phyloP scores from a whole-genome alignment of 2,797 vertebrate species.

The Leptoclinus maculatus region DNA sequence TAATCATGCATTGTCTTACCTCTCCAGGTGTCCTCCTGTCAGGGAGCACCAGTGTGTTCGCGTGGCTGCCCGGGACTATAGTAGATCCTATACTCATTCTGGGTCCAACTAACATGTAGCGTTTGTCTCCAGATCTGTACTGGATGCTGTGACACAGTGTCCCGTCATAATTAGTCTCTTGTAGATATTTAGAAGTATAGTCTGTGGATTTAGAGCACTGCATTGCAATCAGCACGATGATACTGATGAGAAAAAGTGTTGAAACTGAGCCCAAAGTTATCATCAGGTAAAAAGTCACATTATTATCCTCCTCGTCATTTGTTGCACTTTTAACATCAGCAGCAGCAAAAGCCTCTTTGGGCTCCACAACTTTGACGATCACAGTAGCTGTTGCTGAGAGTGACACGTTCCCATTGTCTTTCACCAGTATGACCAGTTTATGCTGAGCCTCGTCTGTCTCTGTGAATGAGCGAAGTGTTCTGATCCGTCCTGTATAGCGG shows the following conservation, averaged over 20 bases:
- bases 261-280: too few species aligned
- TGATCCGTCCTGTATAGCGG: slow-evolving; percentile 58
- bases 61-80: slow-evolving; percentile 64
- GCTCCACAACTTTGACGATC: too few species aligned
- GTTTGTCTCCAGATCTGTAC: slow-evolving; percentile 65
- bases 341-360: too few species aligned
- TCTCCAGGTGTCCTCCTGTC: slow-evolving; percentile 48
- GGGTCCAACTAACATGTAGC: slow-evolving; percentile 66
- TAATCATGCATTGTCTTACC: neutral
- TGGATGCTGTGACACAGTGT: slow-evolving; percentile 68
- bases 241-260: too few species aligned
- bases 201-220: too few species aligned
- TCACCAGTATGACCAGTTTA: slow-evolving; percentile 57
- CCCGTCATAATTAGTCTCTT: too few species aligned
- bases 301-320: too few species aligned
- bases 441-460: slow-evolving; percentile 44
- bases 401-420: slow-evolving; percentile 26
- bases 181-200: too few species aligned
- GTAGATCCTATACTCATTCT: slow-evolving; percentile 60
- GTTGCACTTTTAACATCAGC: too few species aligned
- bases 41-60: slow-evolving; percentile 64
- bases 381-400: slow-evolving; percentile 50
- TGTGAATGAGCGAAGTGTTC: slow-evolving; percentile 47
- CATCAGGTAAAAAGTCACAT: too few species aligned
- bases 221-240: too few species aligned